Evolutionary conservation across 2,113 vertebrate species (phyloP).

Genomic region (Passer montanus): DNA sequence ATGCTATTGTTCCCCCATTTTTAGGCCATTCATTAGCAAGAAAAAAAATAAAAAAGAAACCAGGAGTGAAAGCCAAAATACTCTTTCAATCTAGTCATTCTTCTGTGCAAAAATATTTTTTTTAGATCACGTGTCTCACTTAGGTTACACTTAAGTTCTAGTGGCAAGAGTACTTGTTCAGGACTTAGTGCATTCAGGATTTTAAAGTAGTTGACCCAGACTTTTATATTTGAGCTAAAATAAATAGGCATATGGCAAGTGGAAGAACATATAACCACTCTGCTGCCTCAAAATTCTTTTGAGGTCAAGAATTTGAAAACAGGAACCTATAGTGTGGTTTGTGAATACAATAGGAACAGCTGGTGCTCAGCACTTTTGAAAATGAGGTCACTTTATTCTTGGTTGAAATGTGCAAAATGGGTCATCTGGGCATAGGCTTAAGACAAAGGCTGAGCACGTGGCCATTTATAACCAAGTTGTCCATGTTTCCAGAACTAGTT

Average conservation of each 20-base stretch:
- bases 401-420: slow-evolving; percentile 65
- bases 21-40: neutral
- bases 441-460: slow-evolving; percentile 47
- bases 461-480: slow-evolving; percentile 34
- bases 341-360: slow-evolving; percentile 58
- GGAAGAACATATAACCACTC: slow-evolving; percentile 3
- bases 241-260: slow-evolving; percentile 5
- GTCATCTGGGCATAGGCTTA: slow-evolving; percentile 60
- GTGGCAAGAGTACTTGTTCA: neutral
- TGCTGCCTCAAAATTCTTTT: slow-evolving; percentile 39
- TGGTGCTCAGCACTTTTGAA: slow-evolving; percentile 64
- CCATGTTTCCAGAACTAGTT: neutral
- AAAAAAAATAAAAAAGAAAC: neutral
- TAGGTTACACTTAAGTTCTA: neutral
- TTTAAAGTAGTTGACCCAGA: slow-evolving; percentile 31
- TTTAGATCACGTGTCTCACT: neutral
- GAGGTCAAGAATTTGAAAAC: slow-evolving; percentile 53
- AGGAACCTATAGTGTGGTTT: neutral
- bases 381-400: slow-evolving; percentile 69
- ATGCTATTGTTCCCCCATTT: neutral
- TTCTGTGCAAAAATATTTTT: neutral
- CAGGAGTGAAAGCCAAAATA: neutral
- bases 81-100: neutral
- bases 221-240: slow-evolving; percentile 24
- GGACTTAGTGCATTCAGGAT: neutral